Percentiles rank a stretch among this genome's conserved stretches.
phyloP scores from a whole-genome alignment of 2,797 vertebrate genomes.

The Natrix natrix region DNA sequence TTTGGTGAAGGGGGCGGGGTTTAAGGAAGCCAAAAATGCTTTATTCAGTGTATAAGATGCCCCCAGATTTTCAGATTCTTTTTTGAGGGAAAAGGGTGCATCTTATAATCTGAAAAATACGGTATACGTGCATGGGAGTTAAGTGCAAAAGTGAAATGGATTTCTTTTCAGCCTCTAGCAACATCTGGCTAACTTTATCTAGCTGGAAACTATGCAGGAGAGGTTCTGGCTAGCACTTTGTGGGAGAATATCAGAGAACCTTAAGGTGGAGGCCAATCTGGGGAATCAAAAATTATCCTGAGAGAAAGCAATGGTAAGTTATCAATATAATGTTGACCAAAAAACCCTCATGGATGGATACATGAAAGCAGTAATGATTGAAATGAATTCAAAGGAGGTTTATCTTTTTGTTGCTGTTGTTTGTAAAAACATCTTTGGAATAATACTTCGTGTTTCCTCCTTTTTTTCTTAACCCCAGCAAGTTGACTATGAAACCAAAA shows the following conservation, averaged over 20 bases:
- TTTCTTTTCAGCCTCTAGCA: not conserved
- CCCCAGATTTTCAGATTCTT: too few relatives aligned
- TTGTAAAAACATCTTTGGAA: not conserved
- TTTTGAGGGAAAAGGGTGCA: too few relatives aligned
- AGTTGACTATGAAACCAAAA: slow-evolving; percentile 93
- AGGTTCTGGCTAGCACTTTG: not conserved
- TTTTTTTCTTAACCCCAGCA: slow-evolving; percentile 70
- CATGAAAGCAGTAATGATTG: not conserved
- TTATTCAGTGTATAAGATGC: too few relatives aligned
- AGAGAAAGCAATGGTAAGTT: not conserved
- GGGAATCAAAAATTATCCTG: not conserved
- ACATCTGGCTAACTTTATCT: not conserved
- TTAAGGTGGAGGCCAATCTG: not conserved
- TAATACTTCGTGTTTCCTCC: slow-evolving; percentile 34
- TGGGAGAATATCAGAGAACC: not conserved
- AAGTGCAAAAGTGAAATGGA: not conserved
- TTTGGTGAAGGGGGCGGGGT: too few relatives aligned
- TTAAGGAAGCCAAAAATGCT: too few relatives aligned
- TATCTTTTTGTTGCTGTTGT: not conserved
- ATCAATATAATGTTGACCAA: not conserved
- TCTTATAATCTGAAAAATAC: too few relatives aligned
- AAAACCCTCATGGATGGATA: not conserved
- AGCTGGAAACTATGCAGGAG: not conserved
- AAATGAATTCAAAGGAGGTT: not conserved
- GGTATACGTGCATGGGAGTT: not conserved